A percentile compares a stretch with the other conserved stretches of the same genome.
phyloP scores from a whole-genome alignment of 2,113 vertebrate species.

The Burhinus oedicnemus region DNA sequence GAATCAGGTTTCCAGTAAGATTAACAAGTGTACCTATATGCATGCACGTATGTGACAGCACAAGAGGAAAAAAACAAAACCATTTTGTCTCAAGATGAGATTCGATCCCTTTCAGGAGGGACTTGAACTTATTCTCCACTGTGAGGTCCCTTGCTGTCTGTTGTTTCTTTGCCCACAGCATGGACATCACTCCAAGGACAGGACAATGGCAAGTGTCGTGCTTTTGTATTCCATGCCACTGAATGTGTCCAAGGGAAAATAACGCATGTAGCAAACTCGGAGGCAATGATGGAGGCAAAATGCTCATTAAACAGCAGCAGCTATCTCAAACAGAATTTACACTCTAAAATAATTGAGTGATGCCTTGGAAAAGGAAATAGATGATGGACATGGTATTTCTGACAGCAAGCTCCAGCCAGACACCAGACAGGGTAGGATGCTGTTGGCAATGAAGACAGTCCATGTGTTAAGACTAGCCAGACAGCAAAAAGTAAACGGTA shows the following conservation, averaged over 20 bases:
- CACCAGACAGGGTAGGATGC: neutral
- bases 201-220: neutral
- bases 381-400: neutral
- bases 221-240: neutral
- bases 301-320: neutral
- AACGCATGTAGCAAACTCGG: accelerated
- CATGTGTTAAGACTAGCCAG: neutral
- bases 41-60: neutral
- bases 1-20: neutral
- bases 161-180: neutral
- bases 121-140: neutral
- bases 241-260: neutral
- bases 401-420: neutral
- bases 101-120: neutral
- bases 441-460: neutral
- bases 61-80: neutral
- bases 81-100: neutral
- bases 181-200: neutral
- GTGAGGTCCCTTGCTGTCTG: neutral
- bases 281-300: neutral
- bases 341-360: neutral
- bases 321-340: neutral
- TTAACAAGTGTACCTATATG: neutral
- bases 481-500: neutral
- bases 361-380: neutral